These are phyloP conservation scores for Caenorhabditis afra DNA, from an alignment of 2,888 invertebrate genomes.

Conservation along the genomic window DNA sequence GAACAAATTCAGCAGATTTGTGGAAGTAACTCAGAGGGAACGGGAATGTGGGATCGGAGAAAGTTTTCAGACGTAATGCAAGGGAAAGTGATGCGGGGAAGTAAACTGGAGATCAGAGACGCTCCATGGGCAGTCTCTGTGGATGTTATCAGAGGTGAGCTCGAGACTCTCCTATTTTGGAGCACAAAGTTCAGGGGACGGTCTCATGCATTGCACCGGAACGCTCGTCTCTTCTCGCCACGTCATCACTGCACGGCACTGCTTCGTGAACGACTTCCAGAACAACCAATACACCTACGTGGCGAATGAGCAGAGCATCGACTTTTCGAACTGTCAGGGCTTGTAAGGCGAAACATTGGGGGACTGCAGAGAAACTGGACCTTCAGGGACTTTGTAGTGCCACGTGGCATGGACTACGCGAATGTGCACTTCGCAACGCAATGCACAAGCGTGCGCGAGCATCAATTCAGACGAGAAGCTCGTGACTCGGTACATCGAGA, in stretches of 20 bases:
- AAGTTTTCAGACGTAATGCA: neutral
- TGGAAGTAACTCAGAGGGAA: constrained; percentile 2
- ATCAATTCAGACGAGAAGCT: neutral
- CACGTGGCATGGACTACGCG: neutral
- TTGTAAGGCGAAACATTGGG: neutral
- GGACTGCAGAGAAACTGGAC: neutral
- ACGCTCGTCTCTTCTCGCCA: constrained; percentile 39
- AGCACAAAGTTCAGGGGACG: neutral
- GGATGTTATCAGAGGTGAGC: neutral
- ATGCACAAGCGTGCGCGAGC: neutral
- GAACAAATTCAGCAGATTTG: constrained; percentile 32
- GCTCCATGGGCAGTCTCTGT: constrained; percentile 39
- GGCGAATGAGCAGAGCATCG: neutral
- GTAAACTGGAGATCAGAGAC: neutral
- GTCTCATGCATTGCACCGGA: constrained; percentile 22
- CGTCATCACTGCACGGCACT: constrained; percentile 42
- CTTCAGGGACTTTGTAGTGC: constrained; percentile 27
- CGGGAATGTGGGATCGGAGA: neutral
- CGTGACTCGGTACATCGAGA: neutral
- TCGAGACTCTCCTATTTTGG: neutral
- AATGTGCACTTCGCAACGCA: constrained; percentile 28
- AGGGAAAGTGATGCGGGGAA: constrained; percentile 27
- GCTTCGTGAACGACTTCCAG: constrained; percentile 21
- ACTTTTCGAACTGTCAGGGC: constrained; percentile 4
- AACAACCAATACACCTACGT: constrained; percentile 7